Evolutionary conservation across 2,113 vertebrate genomes (phyloP), one percentile per base, ranked within the genome.

Genomic region (Merops nubicus): DNA sequence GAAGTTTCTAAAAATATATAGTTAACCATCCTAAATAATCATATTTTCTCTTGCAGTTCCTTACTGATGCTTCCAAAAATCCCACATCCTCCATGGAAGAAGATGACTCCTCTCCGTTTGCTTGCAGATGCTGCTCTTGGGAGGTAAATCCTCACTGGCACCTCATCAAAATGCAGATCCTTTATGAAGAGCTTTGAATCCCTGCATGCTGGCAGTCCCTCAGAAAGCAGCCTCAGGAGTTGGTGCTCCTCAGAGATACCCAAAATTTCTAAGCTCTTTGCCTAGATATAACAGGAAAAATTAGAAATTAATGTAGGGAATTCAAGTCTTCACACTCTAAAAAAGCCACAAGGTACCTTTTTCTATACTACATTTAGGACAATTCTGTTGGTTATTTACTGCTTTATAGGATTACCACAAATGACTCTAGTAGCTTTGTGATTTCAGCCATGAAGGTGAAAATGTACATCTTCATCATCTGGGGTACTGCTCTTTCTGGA

Each of bases 121-220:
- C 95, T 88, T 4, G 81, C 45, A 45, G 95, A 85, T 21, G 68
- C 29, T 9, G 64, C 8, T 15, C 65, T 98, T 12, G 98, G 97
- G 75, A 98, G 95, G 73, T 98, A 98, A 43, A 98, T 95, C 73
- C 98, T 97, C 85, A 98, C 92, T 2, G 98, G 97, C 28, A 98
- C 97, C 8, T 94, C 97, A 18, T 89, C 95, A 72, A 99, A 98
- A 42, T 4, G 93, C 68, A 98, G 54, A 87, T 98, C 89, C 47
- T 94, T 98, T 48, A 98, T 97, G 73, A 74, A 53, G 15, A 98
- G 93, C 15, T 73, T 87, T 3, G 77, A 72, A 1, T 97, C 91
- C 50, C 65, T 51, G 17, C 6, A n/a, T 40, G 36, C n/a, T 2
- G 87, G 81, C 43, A 98, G 2, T 6, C 38, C 43, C 8, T 88